phyloP scores from a whole-genome alignment of 2,113 vertebrate species.

The Hirundichthys speculiger region DNA sequence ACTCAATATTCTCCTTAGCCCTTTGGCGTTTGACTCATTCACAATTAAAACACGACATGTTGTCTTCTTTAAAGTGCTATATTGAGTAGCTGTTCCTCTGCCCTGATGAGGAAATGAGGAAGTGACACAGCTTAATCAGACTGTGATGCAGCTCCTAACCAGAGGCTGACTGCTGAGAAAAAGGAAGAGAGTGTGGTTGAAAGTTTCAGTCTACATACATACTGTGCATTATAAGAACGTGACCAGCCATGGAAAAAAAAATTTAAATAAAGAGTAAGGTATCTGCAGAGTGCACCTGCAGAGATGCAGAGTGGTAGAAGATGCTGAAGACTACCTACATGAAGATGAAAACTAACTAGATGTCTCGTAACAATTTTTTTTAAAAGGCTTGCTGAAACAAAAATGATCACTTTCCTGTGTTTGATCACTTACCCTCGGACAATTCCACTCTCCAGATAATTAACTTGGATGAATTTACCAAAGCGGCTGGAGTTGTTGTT shows the following conservation, averaged over 20 bases:
- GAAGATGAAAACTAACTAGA: background rate
- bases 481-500: slow-evolving; percentile 99
- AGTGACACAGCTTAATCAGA: slow-evolving; percentile 60
- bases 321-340: too few species aligned
- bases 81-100: slow-evolving; percentile 29
- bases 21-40: background rate
- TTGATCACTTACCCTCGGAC: slow-evolving; percentile 90
- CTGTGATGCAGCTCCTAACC: slow-evolving; percentile 39
- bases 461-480: slow-evolving; percentile 98
- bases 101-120: slow-evolving; percentile 60
- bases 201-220: slow-evolving; percentile 34
- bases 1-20: background rate
- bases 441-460: slow-evolving; percentile 94
- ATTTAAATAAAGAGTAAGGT: slow-evolving; percentile 29
- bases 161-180: slow-evolving; percentile 58
- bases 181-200: slow-evolving; percentile 57
- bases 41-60: background rate
- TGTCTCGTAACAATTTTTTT: too few species aligned
- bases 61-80: slow-evolving; percentile 7
- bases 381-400: too few species aligned
- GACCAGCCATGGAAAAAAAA: slow-evolving; percentile 17
- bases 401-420: background rate
- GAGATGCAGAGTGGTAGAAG: background rate
- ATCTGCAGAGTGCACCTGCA: background rate
- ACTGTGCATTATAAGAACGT: slow-evolving; percentile 30